Evolutionary conservation across 2,113 vertebrate species (phyloP), one percentile per base, ranked within the genome.

Genomic region (Oncorhynchus mykiss): DNA sequence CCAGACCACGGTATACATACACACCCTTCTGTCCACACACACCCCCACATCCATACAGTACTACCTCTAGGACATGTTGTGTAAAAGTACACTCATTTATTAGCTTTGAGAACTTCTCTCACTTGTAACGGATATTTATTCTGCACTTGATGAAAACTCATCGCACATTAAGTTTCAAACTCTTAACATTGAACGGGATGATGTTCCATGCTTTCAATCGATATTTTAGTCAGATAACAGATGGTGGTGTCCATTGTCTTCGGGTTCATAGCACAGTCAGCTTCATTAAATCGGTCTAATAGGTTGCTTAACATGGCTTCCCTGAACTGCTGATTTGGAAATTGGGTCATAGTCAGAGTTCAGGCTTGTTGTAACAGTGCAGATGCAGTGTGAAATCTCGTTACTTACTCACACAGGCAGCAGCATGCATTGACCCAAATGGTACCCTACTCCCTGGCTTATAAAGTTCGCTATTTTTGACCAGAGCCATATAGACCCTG

Each of bases 1-100:
- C 84, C 89, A 91, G n/a, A 77, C 73, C 24, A 80, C 73, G 90
- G 91, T 92, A 51, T 57, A 60, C 4, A 14, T 6, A 5, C 8
- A 24, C 16, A 71, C 20, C 31, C 65, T 39, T 31, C 49, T 5
- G 9, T 13, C 14, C 39, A 9, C 48, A 34, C 16, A 31, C 70
- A 22, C 16, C 8, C 48, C 4, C 22, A 39, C 67, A 25, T 22
- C 16, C n/a, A 24, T 62, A 24, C 59, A 62, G 13, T 62, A 57
- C 54, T 20, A 5, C n/a, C n/a, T 62, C n/a, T 22, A 5, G 20
- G 22, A 14, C 18, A 57, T 57, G 20, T 45, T 45, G 9, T 45
- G 16, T 18, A 54, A 54, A 54, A 5, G 16, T 16, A 1, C 16
- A 54, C 39, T 12, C 9, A 45, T 9, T 20, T 18, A 20, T 22